Evolutionary conservation across 2,888 invertebrate genomes (phyloP), one percentile per base, ranked within the genome.

Genomic region (Lutraria lutraria): DNA sequence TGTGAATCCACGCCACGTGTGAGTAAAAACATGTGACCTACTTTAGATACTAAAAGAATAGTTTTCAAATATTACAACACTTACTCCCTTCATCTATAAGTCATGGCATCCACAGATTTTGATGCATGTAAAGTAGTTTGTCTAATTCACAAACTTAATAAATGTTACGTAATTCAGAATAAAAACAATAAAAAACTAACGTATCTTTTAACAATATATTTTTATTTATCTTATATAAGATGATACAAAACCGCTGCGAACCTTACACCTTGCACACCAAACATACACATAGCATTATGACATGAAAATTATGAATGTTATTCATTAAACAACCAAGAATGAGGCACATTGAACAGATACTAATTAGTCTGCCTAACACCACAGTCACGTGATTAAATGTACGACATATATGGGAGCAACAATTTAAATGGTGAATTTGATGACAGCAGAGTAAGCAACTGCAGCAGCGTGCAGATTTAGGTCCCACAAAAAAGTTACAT

Each of bases 201-300:
- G 25, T 68, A n/a, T n/a, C 63, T 25, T 25, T 68, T 68, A 68
- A 68, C 25, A 68, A 68, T 68, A 68, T 68, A 68, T 84, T 86
- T 85, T 79, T 85, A 76, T 82, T 72, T 63, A 81, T 89, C 85
- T 85, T 85, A 72, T 86, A 63, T 85, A 86, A 90, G 90, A 83
- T 85, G 85, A 83, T 88, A 88, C 83, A 89, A 85, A 83, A 88
- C 85, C 85, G 83, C 90, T 81, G 86, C 85, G 76, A 12, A 29
- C n/a, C 76, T 54, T n/a, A 13, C 76, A 76, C 34, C 16, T 15
- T 31, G 3, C 31, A 76, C 31, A 34, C 76, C 16, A 72, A 52
- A 81, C 88, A 88, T 86, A 83, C 84, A 88, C 81, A 68, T 85
- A 68, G 12, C 52, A 31, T 4, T 63, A 79, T 52, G 21, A 63